Conservation (phyloP, 2,888 invertebrate genomes). For the Apodemia mormo region DNA sequence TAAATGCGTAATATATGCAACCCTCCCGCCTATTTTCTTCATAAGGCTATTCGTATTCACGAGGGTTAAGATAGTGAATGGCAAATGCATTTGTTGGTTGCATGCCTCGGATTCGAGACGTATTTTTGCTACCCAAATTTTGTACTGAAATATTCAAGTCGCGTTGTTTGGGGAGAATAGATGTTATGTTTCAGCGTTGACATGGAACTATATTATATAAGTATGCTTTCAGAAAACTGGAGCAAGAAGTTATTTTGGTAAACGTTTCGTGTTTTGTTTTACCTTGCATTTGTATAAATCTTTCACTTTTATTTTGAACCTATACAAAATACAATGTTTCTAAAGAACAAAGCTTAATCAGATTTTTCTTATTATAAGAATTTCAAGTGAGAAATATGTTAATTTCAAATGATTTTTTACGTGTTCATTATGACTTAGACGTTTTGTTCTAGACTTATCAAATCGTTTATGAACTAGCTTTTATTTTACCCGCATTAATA, state of each 20-base stretch:
- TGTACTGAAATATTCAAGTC: conserved; percentile 41
- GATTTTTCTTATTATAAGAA: too few species aligned
- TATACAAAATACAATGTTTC: not conserved
- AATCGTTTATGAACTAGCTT: too few species aligned
- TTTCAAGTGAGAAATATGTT: too few species aligned
- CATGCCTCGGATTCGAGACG: conserved; percentile 42
- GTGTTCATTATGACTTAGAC: too few species aligned
- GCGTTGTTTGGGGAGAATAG: conserved; percentile 39
- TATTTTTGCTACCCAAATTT: conserved; percentile 39
- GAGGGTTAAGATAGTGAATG: conserved; percentile 38
- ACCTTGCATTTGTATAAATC: not conserved
- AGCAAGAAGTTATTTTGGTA: conserved; percentile 7
- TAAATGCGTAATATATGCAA: conserved; percentile 50
- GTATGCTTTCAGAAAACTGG: conserved; percentile 3
- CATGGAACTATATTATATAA: conserved; percentile 17
- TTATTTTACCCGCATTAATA: too few species aligned
- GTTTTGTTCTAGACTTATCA: too few species aligned
- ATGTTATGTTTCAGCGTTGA: conserved; percentile 25
- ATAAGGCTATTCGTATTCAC: conserved; percentile 53
- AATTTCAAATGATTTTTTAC: too few species aligned
- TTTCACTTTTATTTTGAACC: not conserved
- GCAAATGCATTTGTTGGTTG: conserved; percentile 45
- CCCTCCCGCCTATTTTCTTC: conserved; percentile 43
- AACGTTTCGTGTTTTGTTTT: conserved; percentile 1
- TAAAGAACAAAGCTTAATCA: too few species aligned